Evolutionary conservation across 2,888 invertebrate genomes (phyloP).

Genomic region (Phyto melanocephala): DNA sequence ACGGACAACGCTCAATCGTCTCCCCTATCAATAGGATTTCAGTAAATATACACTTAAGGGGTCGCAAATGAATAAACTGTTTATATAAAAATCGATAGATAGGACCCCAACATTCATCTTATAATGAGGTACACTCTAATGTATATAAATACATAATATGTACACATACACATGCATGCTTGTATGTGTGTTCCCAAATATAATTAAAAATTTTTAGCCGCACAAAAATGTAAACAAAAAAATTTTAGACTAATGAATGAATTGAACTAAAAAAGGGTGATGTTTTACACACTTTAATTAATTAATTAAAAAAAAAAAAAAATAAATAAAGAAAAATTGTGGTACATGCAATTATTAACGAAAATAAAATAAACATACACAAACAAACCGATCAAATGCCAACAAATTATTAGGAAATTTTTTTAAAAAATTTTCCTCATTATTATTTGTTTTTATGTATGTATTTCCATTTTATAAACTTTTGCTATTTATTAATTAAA

Average conservation of each 20-base stretch:
- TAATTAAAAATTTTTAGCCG: not conserved
- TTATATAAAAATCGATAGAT: too few relatives aligned
- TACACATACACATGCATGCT: too few relatives aligned
- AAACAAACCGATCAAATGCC: constrained; percentile 18
- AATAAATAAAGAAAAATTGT: constrained; percentile 18
- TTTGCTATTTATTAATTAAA: constrained; percentile 19
- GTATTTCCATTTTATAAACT: not conserved
- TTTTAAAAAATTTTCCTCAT: not conserved
- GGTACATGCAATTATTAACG: not conserved
- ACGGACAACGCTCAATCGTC: too few relatives aligned
- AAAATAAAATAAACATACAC: not conserved
- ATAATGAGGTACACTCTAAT: too few relatives aligned
- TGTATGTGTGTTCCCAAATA: not conserved
- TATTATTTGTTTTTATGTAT: constrained; percentile 1
- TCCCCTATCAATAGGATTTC: too few relatives aligned
- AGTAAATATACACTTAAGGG: too few relatives aligned
- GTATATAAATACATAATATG: too few relatives aligned
- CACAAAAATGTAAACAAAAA: not conserved
- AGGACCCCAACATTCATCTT: too few relatives aligned
- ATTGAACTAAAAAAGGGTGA: not conserved
- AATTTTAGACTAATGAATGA: constrained; percentile 24
- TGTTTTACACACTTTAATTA: constrained; percentile 32
- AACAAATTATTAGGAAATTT: constrained; percentile 25
- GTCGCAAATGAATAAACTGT: too few relatives aligned
- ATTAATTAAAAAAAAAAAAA: constrained; percentile 12